These are phyloP conservation scores for Sarotherodon lohbergeri DNA, from an alignment of 2,113 vertebrate genomes.

Conservation along the genomic window DNA sequence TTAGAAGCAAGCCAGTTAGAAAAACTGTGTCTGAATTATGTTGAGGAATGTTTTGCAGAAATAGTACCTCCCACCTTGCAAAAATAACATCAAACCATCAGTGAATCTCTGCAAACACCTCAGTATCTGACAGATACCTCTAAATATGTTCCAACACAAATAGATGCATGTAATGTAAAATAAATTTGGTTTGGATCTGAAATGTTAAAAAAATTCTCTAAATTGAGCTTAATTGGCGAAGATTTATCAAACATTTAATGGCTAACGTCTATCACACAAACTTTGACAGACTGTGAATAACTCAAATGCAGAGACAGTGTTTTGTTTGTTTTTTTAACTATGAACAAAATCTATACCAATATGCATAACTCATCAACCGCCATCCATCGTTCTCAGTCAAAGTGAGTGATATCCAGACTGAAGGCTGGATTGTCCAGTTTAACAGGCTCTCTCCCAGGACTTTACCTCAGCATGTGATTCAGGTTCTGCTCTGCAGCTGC, in stretches of 20 bases:
- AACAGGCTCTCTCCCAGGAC: background rate
- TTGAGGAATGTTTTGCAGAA: background rate
- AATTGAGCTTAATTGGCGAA: rapidly evolving
- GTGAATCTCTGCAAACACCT: background rate
- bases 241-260: background rate
- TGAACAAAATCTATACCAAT: background rate
- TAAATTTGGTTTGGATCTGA: background rate
- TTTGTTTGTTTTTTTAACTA: rapidly evolving
- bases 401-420: background rate
- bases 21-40: background rate
- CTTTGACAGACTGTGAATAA: background rate
- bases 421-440: background rate
- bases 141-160: background rate
- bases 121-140: background rate
- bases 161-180: background rate
- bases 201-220: background rate
- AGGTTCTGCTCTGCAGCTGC: background rate
- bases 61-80: background rate
- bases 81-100: background rate
- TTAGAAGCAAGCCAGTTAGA: background rate
- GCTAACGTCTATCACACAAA: background rate
- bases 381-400: background rate
- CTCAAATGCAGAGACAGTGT: background rate
- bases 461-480: background rate
- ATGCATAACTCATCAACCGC: background rate